Conservation (phyloP, 2,797 vertebrate species). For the Cheracebus regulus region DNA sequence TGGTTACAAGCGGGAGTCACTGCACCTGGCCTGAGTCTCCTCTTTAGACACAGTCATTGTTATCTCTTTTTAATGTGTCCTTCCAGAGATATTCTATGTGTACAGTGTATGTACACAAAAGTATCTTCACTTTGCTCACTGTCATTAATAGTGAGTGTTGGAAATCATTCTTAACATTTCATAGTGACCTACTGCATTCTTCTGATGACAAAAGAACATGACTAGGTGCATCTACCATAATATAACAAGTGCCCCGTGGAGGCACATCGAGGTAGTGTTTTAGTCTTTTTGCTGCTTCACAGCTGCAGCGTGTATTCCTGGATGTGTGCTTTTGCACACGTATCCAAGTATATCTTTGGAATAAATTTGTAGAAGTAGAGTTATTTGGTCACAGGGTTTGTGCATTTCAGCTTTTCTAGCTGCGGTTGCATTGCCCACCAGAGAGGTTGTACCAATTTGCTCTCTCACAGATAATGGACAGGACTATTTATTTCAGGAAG, state of each 20-base stretch:
- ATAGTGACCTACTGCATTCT: too few species aligned
- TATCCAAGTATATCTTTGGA: background rate
- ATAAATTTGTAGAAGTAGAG: too few species aligned
- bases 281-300: background rate
- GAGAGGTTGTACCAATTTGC: background rate
- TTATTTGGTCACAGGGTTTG: background rate
- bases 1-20: too few species aligned
- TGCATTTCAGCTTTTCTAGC: background rate
- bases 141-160: background rate
- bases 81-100: background rate
- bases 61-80: background rate
- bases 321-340: accelerated
- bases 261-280: accelerated
- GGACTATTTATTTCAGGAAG: background rate
- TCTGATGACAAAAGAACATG: background rate
- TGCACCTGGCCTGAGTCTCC: background rate
- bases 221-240: accelerated
- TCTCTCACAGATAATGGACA: background rate
- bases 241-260: accelerated
- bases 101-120: accelerated
- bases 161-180: background rate
- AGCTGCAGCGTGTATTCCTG: background rate
- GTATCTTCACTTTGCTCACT: background rate
- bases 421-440: background rate
- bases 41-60: too few species aligned